phyloP scores from a whole-genome alignment of 2,888 invertebrate species.

The Lissonota sp. region DNA sequence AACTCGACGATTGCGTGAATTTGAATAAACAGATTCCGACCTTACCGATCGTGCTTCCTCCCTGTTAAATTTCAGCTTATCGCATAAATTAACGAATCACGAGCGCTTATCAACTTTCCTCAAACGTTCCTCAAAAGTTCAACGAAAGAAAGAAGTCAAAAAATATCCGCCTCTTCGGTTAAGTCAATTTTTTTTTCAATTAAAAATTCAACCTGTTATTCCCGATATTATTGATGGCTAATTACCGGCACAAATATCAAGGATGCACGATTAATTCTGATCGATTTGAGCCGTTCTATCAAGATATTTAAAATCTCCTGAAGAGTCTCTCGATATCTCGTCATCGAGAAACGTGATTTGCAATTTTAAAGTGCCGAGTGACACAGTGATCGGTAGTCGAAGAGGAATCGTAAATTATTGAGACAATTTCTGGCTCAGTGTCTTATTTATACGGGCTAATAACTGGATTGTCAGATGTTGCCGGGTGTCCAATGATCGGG shows the following conservation, averaged over 20 bases:
- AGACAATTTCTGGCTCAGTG: neutral
- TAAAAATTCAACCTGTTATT: too few relatives aligned
- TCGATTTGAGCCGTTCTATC: neutral
- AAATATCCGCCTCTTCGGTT: too few relatives aligned
- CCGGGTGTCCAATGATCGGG: constrained; percentile 2
- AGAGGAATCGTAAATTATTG: neutral
- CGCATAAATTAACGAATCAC: constrained; percentile 12
- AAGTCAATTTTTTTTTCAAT: too few relatives aligned
- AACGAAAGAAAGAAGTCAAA: too few relatives aligned
- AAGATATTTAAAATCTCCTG: neutral
- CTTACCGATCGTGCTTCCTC: constrained; percentile 16
- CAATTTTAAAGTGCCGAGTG: neutral
- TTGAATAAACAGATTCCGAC: constrained; percentile 58
- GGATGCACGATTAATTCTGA: too few relatives aligned
- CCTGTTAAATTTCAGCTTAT: neutral
- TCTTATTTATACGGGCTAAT: neutral
- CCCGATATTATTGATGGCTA: too few relatives aligned
- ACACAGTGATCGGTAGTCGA: neutral
- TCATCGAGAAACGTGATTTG: constrained; percentile 5
- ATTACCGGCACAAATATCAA: too few relatives aligned
- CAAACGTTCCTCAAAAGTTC: too few relatives aligned
- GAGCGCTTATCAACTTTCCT: constrained; percentile 32
- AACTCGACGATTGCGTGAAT: constrained; percentile 55
- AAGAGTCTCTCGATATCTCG: neutral
- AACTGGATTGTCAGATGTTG: neutral